Evolutionary conservation across 2,888 invertebrate genomes (phyloP), one percentile per base, ranked within the genome.

Genomic region (Camptogramma bilineatum): DNA sequence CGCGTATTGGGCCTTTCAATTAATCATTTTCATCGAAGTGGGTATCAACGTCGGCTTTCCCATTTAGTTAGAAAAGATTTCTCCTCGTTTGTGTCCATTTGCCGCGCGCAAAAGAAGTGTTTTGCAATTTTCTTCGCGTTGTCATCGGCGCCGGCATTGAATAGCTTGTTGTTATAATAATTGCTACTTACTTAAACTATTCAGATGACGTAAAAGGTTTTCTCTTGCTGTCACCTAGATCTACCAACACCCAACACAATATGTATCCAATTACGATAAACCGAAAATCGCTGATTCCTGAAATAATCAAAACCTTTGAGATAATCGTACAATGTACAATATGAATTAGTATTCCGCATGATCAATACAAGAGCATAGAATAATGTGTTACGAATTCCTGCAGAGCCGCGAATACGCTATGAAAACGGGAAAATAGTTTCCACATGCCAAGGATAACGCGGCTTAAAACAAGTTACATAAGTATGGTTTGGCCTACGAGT

Each of bases 401-500:
- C 7, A 46, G 21, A 58, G 58, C 58, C 58, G 53, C 51, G 31
- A 62, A 66, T 58, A 55, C 52, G 48, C 65, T 39, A 69, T 51
- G 62, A 65, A 61, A 66, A 62, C 54, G 61, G 60, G 64, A 66
- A 69, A 69, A 69, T 64, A 64, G 60, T 63, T 71, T 66, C 60
- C 69, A 64, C 63, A 67, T 69, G 65, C 62, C 59, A 57, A 69
- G 65, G 66, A 62, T 60, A 58, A 64, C 34, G 59, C 21, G 46
- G 56, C 64, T 62, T 69, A 59, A 61, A 69, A 62, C 57, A 65
- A 54, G 66, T 71, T 71, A 69, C 67, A 67, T 69, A 71, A 69
- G 67, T 57, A 53, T 24, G 48, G 53, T 61, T 57, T 52, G 50
- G 53, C 56, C 21, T 56, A 57, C 46, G 24, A 48, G 50, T 61